Evolutionary conservation across 1,140 invertebrate genomes (phyloP).

Genomic region (Habropoda laboriosa): DNA sequence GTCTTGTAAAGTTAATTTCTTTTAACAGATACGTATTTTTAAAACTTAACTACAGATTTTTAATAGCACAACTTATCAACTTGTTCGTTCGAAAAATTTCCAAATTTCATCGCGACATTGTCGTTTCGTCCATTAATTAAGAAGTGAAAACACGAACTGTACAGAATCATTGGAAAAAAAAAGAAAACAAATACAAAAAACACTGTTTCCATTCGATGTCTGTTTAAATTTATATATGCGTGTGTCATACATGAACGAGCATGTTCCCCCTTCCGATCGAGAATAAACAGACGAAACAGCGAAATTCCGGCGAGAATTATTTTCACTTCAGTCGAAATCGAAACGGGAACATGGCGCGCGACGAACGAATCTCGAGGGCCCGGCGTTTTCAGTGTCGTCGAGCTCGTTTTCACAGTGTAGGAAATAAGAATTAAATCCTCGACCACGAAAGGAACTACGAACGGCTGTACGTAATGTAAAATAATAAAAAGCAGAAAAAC

Average conservation of each 20-base stretch:
- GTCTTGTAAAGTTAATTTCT: neutral
- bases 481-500: constrained; percentile 68
- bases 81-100: neutral
- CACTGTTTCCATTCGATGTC: neutral
- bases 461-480: constrained; percentile 76
- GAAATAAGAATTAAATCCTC: constrained; percentile 64
- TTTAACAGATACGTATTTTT: neutral
- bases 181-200: too few species aligned
- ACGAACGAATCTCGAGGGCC: constrained; percentile 35
- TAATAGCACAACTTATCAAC: neutral
- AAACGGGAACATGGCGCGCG: constrained; percentile 26
- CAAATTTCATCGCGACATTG: neutral
- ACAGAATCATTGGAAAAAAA: neutral
- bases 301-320: neutral
- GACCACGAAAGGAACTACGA: constrained; percentile 73
- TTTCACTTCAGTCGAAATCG: constrained; percentile 49
- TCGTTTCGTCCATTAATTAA: neutral
- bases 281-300: neutral
- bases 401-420: constrained; percentile 44
- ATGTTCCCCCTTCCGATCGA: neutral
- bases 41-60: too few species aligned
- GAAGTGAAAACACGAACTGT: neutral
- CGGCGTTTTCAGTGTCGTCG: constrained; percentile 58
- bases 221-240: neutral
- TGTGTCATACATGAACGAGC: neutral